Base-by-base conservation (phyloP, 2,888 invertebrate species). In the Ypsolopha sequella region DNA sequence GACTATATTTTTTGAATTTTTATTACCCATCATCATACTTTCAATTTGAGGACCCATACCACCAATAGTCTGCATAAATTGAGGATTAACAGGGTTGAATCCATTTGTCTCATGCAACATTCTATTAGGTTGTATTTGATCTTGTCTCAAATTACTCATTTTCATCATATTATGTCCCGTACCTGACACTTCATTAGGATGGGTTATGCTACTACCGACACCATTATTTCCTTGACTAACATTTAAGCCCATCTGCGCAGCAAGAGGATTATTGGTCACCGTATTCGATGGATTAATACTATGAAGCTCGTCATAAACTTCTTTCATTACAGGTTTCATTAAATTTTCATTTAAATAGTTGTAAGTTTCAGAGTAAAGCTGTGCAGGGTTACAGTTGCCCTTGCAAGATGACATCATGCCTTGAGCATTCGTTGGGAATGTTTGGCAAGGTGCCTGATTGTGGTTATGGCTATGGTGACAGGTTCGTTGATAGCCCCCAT, bases 221-320 rank as follows among this genome's bases (percentile, higher is more conserved):
- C 41, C 51, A 43, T 47, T 52, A 50, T 53, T 54, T 50, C 55
- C 57, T 41, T 59, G 55, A 10, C 34, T 34, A 45, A 62, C 11
- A 8, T 13, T 36, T 6, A 77, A 52, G 1, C 77, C 75, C 68
- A 81, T 73, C 52, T 76, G 63, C 35, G 57, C 61, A 11, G 65
- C 76, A 52, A 76, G 59, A 34, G 76, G 66, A 54, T 69, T 74
- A 52, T 79, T 79, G 57, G 70, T 65, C 4, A 84, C 55, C 0
- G 81, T 76, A 51, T 86, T 86, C 14, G 57, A 63, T 11, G 81
- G 73, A 38, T 67, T 70, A 9, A 86, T 70, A 2, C 66, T 63
- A 57, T 70, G 80, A 13, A 86, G 65, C 54, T 86, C 85, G 3
- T 79, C 57, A 54, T 82, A 81, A 1, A 85, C 84, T 64, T 86